These are phyloP conservation scores for Schizopygopsis malacanthus DNA, from an alignment of 2,797 vertebrate species.

Conservation along the genomic window DNA sequence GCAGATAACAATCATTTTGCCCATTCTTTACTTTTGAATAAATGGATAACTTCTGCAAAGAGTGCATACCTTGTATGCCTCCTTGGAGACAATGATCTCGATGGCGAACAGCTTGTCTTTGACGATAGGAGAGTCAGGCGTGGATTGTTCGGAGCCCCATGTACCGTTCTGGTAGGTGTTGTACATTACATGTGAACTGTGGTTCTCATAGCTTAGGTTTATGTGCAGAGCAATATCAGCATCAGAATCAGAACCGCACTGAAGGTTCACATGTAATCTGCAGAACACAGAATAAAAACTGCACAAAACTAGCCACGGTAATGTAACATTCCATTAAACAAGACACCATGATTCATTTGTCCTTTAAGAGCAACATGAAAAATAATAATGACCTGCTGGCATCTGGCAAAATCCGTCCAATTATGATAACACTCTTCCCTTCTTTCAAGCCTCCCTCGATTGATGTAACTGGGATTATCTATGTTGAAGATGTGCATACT, in stretches of 20 bases:
- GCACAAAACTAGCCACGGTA: no score
- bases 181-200: conserved; percentile 65
- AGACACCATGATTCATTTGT: neutral
- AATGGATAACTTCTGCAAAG: neutral
- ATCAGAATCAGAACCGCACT: conserved; percentile 8
- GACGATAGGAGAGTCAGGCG: conserved; percentile 27
- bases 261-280: conserved; percentile 61
- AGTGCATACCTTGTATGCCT: conserved; percentile 69
- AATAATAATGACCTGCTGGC: conserved; percentile 43
- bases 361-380: neutral
- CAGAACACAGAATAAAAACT: neutral
- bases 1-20: neutral
- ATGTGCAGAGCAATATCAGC: conserved; percentile 75
- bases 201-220: conserved; percentile 73
- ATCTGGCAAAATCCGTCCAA: conserved; percentile 45
- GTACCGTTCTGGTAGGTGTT: conserved; percentile 64
- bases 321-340: neutral
- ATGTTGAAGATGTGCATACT: neutral
- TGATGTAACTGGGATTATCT: conserved; percentile 44
- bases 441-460: conserved; percentile 55
- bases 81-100: conserved; percentile 61
- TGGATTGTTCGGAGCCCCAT: conserved; percentile 73
- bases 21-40: neutral
- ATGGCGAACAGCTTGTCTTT: conserved; percentile 59
- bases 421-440: conserved; percentile 54